Conservation (phyloP, 2,113 vertebrate species). For the Apteryx mantelli region DNA sequence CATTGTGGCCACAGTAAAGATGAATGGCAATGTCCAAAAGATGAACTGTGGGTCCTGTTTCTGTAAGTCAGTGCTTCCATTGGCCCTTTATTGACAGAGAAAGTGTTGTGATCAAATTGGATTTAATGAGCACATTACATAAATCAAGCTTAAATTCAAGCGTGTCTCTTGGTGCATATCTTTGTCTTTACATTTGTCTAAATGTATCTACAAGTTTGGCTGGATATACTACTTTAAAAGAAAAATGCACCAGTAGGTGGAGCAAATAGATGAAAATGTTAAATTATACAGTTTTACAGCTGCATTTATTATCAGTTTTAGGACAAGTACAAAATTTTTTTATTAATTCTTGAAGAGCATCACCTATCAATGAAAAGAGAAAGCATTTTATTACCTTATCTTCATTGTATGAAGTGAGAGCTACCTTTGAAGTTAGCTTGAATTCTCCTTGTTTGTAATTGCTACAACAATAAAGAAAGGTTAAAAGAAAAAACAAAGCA, state of each 20-base stretch:
- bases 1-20: neutral
- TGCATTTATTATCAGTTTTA: neutral
- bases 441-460: neutral
- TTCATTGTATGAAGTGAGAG: neutral
- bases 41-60: neutral
- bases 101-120: neutral
- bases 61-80: neutral
- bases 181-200: neutral
- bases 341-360: neutral
- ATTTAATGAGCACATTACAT: neutral
- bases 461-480: neutral
- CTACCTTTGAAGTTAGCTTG: neutral
- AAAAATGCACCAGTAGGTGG: conserved; percentile 25
- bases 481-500: neutral
- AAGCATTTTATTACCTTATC: neutral
- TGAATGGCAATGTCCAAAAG: neutral
- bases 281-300: neutral
- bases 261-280: conserved; percentile 2
- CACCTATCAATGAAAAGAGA: neutral
- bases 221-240: neutral
- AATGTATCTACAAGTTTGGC: neutral
- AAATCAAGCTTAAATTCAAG: neutral
- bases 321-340: neutral
- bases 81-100: neutral
- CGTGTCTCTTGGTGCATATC: neutral